Evolutionary conservation across 64 coral and sea anemone species (phyloP), one percentile per base, ranked within the genome.

Genomic region (Exaiptasia diaphana): DNA sequence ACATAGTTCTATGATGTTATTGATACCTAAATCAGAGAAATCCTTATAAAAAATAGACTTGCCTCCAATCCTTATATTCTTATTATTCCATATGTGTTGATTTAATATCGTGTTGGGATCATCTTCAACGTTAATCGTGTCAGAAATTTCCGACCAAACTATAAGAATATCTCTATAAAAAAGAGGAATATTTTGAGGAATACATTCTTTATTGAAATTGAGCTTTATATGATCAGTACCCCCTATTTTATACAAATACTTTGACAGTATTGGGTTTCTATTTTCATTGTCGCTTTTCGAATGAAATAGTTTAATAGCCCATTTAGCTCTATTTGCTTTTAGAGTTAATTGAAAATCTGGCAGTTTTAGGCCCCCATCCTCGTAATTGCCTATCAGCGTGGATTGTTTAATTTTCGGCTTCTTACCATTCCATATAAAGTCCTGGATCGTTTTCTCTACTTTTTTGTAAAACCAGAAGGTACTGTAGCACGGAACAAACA

Each of bases 341-440:
- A 67, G 18, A 32, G 29, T 32, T 67, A 29, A 29, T 6, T 10
- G 4, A 38, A 67, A 67, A 67, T 67, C 63, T 4, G 63, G 63
- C 21, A 13, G 17, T 67, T 38, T 67, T 17, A 67, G 15, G 8
- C 63, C 63, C 7, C 63, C 63, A 27, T 27, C 63, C 25, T 4
- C 20, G 1, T 67, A 67, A 17, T 67, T 29, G 31, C 63, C 63
- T 24, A 67, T 67, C 18, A 67, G 18, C 9, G 63, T 67, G 25
- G 4, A 25, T 17, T 67, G 34, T 29, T 67, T 67, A 8, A 67
- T 38, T 67, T 67, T 67, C 7, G 63, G 63, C 15, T 67, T 67
- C 31, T 67, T 67, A 3, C 26, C 63, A 23, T 67, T 67, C 63
- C 63, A 67, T 67, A 67, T 23, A 2, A 67, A 67, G n/a, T 67